Evolutionary conservation across 1,140 invertebrate species (phyloP).

Genomic region (Pachyrhynchus sulphureomaculatus): DNA sequence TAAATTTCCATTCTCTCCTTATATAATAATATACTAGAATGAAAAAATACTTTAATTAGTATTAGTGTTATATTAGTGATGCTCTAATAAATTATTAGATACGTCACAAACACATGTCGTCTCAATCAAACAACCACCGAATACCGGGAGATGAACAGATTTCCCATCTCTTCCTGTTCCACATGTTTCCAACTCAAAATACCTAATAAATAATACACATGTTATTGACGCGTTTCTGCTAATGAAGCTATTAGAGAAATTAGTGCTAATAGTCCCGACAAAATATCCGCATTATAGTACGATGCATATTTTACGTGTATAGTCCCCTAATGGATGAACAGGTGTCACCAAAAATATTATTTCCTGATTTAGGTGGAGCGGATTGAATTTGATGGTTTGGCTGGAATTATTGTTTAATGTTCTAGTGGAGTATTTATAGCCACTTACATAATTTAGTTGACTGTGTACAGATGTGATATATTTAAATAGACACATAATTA

Average conservation of each 20-base stretch:
- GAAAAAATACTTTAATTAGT: too few species aligned
- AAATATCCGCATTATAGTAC: background rate
- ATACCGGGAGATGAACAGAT: background rate
- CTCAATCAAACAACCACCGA: background rate
- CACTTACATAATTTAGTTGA: too few species aligned
- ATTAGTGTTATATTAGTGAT: too few species aligned
- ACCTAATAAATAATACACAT: constrained; percentile 7
- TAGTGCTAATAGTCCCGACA: background rate
- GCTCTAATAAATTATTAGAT: too few species aligned
- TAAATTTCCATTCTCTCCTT: too few species aligned
- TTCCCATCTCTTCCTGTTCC: background rate
- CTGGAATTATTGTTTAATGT: too few species aligned
- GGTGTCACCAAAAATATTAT: background rate
- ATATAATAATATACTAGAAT: too few species aligned
- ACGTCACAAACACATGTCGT: background rate
- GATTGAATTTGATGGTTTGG: too few species aligned
- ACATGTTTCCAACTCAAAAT: background rate
- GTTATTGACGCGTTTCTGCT: constrained; percentile 7
- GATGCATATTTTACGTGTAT: background rate
- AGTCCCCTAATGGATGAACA: background rate
- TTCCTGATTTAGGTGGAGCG: too few species aligned
- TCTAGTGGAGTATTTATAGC: too few species aligned
- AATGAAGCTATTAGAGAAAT: constrained; percentile 9
- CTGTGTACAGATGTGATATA: too few species aligned
- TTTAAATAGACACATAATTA: too few species aligned